Conservation (phyloP, 2,113 vertebrate genomes). For the Trematocara zebra region DNA sequence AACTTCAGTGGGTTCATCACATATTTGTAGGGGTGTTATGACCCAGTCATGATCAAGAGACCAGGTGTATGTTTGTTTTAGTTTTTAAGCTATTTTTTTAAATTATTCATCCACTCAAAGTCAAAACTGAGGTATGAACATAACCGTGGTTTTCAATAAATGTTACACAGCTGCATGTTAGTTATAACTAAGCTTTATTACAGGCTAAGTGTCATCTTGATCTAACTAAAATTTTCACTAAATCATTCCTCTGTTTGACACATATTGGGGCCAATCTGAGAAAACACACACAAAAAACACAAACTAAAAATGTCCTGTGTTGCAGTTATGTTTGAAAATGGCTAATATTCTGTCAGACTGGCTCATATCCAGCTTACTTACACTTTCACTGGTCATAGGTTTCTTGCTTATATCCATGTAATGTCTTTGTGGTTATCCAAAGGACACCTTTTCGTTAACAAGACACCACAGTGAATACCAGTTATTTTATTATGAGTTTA, state of each 20-base stretch:
- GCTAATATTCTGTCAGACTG: neutral
- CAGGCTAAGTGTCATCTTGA: neutral
- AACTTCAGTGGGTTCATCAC: rapidly evolving
- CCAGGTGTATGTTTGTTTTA: neutral
- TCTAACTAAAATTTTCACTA: neutral
- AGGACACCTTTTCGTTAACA: neutral
- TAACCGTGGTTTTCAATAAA: rapidly evolving
- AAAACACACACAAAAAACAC: neutral
- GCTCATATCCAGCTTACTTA: neutral
- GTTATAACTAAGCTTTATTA: rapidly evolving
- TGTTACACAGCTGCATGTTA: rapidly evolving
- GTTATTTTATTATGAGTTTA: neutral
- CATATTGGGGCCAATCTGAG: neutral
- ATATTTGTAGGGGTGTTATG: neutral
- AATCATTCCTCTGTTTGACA: neutral
- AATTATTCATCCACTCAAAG: neutral
- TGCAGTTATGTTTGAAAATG: neutral
- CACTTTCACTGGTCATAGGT: rapidly evolving
- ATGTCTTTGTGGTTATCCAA: neutral
- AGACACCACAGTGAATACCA: neutral
- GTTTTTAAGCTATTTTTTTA: neutral
- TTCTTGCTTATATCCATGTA: neutral
- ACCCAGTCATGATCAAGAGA: neutral
- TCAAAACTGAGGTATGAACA: neutral
- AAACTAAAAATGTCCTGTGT: neutral